These are phyloP conservation scores for Sebastiscus albofasciatus DNA, from an alignment of 2,797 vertebrate species.

Conservation along the genomic window DNA sequence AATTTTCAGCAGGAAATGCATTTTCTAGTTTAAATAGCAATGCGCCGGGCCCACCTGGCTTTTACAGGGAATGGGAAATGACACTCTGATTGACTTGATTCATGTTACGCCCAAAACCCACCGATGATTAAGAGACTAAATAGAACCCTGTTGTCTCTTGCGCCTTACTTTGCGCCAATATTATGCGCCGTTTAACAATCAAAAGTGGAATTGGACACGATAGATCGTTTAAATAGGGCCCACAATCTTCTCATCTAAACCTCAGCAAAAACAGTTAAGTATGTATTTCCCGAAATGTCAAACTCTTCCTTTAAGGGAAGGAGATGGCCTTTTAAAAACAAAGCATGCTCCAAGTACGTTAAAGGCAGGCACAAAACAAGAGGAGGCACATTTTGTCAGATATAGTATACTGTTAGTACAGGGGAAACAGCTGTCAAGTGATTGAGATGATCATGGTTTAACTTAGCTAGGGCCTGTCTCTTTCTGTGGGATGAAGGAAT, in stretches of 20 bases:
- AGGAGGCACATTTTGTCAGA: constrained; percentile 13
- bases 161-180: no score
- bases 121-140: no score
- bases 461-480: constrained; percentile 36
- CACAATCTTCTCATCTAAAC: not conserved
- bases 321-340: not conserved
- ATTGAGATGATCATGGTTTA: constrained; percentile 48
- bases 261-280: not conserved
- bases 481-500: constrained; percentile 62
- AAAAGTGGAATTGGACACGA: not conserved
- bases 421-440: constrained; percentile 21
- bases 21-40: no score
- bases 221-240: not conserved
- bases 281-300: not conserved
- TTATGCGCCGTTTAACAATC: not conserved
- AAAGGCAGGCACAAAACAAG: not conserved
- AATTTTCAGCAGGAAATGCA: no score
- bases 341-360: not conserved
- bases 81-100: not conserved
- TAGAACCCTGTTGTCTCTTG: no score
- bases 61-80: not conserved
- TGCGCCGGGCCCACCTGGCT: no score
- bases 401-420: not conserved
- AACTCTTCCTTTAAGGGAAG: not conserved
- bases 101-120: not conserved